These are phyloP conservation scores for Aphelocoma californica DNA, from an alignment of 2,797 vertebrate species.

Conservation along the genomic window DNA sequence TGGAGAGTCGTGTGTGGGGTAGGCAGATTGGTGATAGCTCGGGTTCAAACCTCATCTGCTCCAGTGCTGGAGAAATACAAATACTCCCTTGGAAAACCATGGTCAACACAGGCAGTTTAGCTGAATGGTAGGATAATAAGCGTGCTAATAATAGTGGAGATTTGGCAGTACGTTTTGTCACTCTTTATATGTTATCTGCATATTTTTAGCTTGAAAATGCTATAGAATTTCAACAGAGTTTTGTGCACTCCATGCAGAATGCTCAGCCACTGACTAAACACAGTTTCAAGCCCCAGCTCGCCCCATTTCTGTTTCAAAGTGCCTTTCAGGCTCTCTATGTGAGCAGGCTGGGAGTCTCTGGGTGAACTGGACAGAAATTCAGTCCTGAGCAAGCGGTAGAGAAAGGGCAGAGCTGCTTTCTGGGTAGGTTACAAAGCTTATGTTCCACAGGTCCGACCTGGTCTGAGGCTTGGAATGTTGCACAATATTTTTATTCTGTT, in stretches of 20 bases:
- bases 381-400: neutral
- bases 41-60: neutral
- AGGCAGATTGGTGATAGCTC: fast-evolving
- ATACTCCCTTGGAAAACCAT: neutral
- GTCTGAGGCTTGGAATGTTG: neutral
- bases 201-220: neutral
- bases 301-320: neutral
- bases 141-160: neutral
- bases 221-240: neutral
- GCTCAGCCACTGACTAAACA: neutral
- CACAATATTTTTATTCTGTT: neutral
- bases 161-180: slow-evolving; percentile 2
- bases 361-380: neutral
- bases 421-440: neutral
- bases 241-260: neutral
- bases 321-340: neutral
- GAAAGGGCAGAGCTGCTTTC: neutral
- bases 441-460: neutral
- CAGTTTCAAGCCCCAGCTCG: neutral
- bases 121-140: neutral
- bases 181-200: neutral
- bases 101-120: neutral
- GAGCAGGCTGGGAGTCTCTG: neutral
- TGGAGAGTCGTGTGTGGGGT: neutral
- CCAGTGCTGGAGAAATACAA: neutral